Evolutionary conservation across 2,797 vertebrate genomes (phyloP), one percentile per base, ranked within the genome.

Genomic region (Macroramphosus scolopax): DNA sequence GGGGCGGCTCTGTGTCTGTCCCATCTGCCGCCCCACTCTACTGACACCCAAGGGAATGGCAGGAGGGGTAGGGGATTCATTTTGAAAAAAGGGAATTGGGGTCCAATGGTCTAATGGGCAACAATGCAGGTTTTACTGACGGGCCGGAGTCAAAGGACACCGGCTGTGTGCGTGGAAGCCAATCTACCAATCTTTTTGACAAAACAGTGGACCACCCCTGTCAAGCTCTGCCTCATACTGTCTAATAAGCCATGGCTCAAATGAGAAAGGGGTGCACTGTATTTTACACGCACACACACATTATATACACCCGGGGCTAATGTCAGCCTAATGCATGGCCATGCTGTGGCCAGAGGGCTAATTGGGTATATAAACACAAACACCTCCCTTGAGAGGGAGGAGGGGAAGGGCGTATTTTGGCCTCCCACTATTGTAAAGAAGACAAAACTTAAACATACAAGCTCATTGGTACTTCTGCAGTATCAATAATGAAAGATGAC

Each of bases 11-110:
- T 86, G 83, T 89, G 86, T 89, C 88, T 86, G 75, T 86, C 87
- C 90, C 90, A 91, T 91, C 88, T 91, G 89, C 86, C 88, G 88
- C 83, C 85, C 83, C 84, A 88, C 89, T 89, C 89, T 85, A 80
- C 83, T 82, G 82, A 88, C 77, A 89, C 90, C 89, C 88, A 82
- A 40, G 90, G 89, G 89, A 90, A 79, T 65, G 78, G 57, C 75
- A 78, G 63, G 73, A 78, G 84, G 80, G 81, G 68, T 71, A 75
- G 77, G 76, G 82, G 72, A 71, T 74, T 86, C 56, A 80, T 89
- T 87, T 87, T 80, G 63, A 6, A 30, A 82, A 78, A 85, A 78
- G 71, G 75, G 65, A 79, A 71, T 72, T 45, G 43, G 68, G 84
- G 82, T 86, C 80, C 82, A 73, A 75, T 63, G 76, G 77, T 79